Conservation (phyloP, 1,140 invertebrate genomes). For the Cotesia chilonis region DNA sequence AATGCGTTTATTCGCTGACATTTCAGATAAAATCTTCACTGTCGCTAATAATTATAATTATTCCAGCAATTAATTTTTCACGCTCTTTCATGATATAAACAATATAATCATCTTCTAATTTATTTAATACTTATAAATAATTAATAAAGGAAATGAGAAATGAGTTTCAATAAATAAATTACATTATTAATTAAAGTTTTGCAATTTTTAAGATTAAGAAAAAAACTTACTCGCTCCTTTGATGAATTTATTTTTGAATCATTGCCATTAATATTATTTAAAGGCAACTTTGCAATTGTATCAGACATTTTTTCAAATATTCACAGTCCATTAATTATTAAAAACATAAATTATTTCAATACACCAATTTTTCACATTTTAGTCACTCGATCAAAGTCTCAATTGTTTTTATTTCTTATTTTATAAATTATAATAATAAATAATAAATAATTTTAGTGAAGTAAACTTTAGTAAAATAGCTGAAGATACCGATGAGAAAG, state of each 20-base stretch:
- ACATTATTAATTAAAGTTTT: not conserved
- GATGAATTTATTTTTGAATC: constrained; percentile 32
- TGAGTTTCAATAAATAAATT: not conserved
- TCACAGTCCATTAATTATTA: no score
- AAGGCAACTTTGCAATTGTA: constrained; percentile 38
- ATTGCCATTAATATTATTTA: constrained; percentile 47
- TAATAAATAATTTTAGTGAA: no score
- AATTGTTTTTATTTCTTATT: constrained; percentile 6
- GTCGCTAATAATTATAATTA: no score
- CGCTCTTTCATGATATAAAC: no score
- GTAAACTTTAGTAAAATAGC: no score
- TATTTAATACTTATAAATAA: no score
- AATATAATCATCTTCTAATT: no score
- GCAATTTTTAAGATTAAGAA: not conserved
- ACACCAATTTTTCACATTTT: no score
- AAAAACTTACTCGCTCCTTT: constrained; percentile 22
- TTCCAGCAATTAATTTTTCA: no score
- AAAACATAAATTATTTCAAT: constrained; percentile 4
- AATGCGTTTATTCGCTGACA: no score
- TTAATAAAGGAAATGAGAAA: constrained; percentile 1
- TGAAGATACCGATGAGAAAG: constrained; percentile 35
- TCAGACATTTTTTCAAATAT: constrained; percentile 45
- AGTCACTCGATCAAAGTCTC: no score
- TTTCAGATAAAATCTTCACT: no score
- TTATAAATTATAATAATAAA: not conserved